Conservation (phyloP, 2,888 invertebrate genomes). For the Odontothrips loti region DNA sequence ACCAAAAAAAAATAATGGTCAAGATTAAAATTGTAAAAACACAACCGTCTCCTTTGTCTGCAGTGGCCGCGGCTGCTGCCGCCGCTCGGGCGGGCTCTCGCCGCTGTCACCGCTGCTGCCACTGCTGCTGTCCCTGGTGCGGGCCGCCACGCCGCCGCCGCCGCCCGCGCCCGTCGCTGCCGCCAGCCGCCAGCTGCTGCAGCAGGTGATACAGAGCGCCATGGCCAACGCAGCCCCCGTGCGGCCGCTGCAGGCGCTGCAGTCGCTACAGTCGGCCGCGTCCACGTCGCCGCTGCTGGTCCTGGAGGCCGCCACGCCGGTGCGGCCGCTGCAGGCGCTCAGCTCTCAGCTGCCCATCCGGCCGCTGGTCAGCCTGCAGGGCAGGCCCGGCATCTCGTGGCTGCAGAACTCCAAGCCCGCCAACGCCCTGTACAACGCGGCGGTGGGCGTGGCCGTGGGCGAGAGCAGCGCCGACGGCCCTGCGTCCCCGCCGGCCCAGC, state of each 20-base stretch:
- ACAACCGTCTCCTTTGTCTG: too few species aligned
- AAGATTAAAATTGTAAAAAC: too few species aligned
- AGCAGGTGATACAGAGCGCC: conserved; percentile 7
- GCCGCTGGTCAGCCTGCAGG: neutral
- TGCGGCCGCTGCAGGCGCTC: conserved; percentile 6
- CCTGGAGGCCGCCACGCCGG: neutral
- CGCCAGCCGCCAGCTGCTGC: neutral
- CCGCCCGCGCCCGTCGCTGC: neutral
- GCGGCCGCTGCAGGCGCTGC: neutral
- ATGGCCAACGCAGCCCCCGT: neutral
- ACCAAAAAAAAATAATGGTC: too few species aligned
- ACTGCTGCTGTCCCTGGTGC: neutral
- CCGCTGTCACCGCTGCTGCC: conserved; percentile 15
- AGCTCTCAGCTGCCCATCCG: neutral
- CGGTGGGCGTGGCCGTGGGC: neutral
- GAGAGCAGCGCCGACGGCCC: neutral
- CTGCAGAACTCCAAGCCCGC: conserved; percentile 4
- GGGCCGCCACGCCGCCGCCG: conserved; percentile 6
- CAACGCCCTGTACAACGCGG: neutral
- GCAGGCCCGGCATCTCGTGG: neutral
- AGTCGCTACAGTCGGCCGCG: neutral
- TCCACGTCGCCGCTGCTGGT: neutral
- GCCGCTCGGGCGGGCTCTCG: neutral
- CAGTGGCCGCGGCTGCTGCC: neutral
- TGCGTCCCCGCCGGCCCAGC: neutral